Percentiles rank a stretch among this genome's conserved stretches.
Evolutionary conservation across 2,888 invertebrate species (phyloP).

Genomic region (Volucella bombylans): DNA sequence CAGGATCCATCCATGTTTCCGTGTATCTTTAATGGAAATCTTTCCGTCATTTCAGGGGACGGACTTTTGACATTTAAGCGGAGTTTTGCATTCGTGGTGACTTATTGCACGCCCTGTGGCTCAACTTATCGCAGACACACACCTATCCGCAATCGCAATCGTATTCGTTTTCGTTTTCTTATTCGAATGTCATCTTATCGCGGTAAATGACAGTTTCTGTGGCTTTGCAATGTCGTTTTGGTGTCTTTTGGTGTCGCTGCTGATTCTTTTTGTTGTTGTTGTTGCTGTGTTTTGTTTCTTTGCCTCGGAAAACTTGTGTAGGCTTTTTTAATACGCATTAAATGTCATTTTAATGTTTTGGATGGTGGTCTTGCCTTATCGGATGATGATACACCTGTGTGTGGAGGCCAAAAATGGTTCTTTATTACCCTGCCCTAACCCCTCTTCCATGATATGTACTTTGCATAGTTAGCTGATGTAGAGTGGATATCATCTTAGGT

Average conservation of each 20-base stretch:
- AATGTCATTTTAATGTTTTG: slow-evolving; percentile 71
- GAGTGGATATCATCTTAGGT: slow-evolving; percentile 42
- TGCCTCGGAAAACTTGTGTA: slow-evolving; percentile 50
- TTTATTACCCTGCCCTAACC: slow-evolving; percentile 36
- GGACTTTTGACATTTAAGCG: slow-evolving; percentile 45
- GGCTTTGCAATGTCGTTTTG: slow-evolving; percentile 9
- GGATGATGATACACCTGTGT: slow-evolving; percentile 68
- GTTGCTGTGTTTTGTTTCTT: neutral
- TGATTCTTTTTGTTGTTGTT: neutral
- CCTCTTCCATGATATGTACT: slow-evolving; percentile 32
- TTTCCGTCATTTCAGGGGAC: slow-evolving; percentile 42
- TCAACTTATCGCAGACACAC: slow-evolving; percentile 34
- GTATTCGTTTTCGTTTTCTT: no score
- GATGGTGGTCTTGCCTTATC: slow-evolving; percentile 72
- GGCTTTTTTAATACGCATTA: slow-evolving; percentile 73
- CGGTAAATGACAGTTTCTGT: slow-evolving; percentile 60
- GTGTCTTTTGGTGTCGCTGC: slow-evolving; percentile 9
- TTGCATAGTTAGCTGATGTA: slow-evolving; percentile 37
- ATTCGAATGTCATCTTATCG: slow-evolving; percentile 70
- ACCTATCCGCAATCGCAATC: slow-evolving; percentile 37
- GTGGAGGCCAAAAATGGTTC: slow-evolving; percentile 59
- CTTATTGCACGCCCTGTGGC: slow-evolving; percentile 59
- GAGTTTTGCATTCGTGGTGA: slow-evolving; percentile 59
- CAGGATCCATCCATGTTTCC: slow-evolving; percentile 24
- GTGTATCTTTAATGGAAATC: slow-evolving; percentile 46